phyloP scores from a whole-genome alignment of 30 jellyfish, hydroid and myxozoan genomes.

The Hydra vulgaris region DNA sequence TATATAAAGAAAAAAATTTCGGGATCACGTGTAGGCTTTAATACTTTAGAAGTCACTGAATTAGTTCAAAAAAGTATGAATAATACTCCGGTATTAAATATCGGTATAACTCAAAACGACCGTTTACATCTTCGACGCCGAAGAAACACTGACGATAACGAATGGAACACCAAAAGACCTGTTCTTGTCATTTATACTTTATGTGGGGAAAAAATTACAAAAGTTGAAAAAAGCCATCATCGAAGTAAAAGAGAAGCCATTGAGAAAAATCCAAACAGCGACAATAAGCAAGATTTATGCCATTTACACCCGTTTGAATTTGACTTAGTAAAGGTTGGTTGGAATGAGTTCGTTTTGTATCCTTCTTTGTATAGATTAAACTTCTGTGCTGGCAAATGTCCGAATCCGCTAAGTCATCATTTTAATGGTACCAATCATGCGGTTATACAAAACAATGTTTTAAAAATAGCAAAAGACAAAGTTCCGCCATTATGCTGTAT shows the following conservation, averaged over 20 bases:
- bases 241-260: conserved; percentile 22
- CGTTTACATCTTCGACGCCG: conserved; percentile 18
- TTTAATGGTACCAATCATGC: conserved; percentile 91
- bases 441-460: conserved; percentile 75
- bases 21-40: background rate
- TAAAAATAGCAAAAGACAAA: conserved; percentile 44
- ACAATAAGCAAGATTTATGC: conserved; percentile 49
- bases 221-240: conserved; percentile 1
- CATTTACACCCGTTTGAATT: conserved; percentile 52
- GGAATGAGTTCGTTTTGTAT: conserved; percentile 71
- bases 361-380: conserved; percentile 70
- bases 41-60: background rate
- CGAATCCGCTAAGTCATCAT: conserved; percentile 81
- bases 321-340: conserved; percentile 56
- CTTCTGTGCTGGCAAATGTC: conserved; percentile 80
- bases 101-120: background rate
- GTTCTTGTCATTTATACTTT: conserved; percentile 43
- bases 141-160: background rate
- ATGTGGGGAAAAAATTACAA: conserved; percentile 10
- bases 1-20: background rate
- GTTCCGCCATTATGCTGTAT: conserved; percentile 92
- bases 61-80: background rate
- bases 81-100: background rate
- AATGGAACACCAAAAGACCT: conserved; percentile 78
- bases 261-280: conserved; percentile 22